These are phyloP conservation scores for Zalophus californianus DNA, from an alignment of 2,797 vertebrate species.

Conservation along the genomic window DNA sequence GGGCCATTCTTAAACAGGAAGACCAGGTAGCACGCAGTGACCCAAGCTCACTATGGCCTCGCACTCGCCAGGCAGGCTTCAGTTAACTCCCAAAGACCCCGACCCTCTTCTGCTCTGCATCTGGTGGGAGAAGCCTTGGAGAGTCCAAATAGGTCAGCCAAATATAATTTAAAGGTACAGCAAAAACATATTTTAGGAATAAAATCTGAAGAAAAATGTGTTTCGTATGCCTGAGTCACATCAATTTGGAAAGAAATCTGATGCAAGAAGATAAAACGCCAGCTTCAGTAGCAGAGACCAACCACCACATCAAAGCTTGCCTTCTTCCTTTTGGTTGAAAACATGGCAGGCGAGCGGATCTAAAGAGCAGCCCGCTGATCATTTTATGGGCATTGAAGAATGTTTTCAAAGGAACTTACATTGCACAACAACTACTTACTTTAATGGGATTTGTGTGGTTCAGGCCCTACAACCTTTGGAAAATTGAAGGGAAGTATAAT, in stretches of 20 bases:
- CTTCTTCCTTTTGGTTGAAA: conserved; percentile 52
- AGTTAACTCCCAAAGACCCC: not conserved
- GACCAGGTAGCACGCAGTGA: not conserved
- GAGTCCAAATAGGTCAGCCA: conserved; percentile 13
- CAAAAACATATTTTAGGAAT: conserved; percentile 73
- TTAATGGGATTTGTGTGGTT: conserved; percentile 83
- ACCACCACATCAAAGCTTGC: conserved; percentile 76
- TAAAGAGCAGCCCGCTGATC: conserved; percentile 62
- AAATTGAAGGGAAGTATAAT: conserved; percentile 82
- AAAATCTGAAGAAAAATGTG: conserved; percentile 55
- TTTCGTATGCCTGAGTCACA: conserved; percentile 60
- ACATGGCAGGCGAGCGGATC: conserved; percentile 69
- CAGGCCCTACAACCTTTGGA: conserved; percentile 78
- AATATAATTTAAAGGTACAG: conserved; percentile 73
- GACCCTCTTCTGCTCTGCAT: not conserved
- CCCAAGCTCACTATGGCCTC: not conserved
- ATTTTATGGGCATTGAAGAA: conserved; percentile 77
- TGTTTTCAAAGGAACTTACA: conserved; percentile 78
- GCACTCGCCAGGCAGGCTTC: not conserved
- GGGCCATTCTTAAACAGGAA: not conserved
- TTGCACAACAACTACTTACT: conserved; percentile 82
- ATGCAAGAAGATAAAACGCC: conserved; percentile 77
- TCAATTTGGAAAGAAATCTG: conserved; percentile 75
- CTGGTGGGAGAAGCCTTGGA: not conserved
- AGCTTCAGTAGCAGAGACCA: conserved; percentile 76